Conservation (phyloP, 1,140 invertebrate genomes). For the Cherax destructor region DNA sequence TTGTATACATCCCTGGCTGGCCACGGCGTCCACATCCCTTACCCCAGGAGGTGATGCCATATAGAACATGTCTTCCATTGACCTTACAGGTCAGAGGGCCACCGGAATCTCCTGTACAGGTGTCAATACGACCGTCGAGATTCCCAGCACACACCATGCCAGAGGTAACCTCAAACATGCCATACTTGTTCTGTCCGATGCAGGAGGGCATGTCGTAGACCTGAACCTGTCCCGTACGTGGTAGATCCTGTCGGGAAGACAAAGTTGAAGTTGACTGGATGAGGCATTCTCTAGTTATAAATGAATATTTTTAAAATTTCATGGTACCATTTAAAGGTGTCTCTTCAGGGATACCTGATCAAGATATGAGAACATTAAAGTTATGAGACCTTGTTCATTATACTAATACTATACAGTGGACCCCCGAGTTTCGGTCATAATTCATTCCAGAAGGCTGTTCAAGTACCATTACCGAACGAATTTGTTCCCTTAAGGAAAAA, state of each 20-base stretch:
- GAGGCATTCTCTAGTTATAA: too few species aligned
- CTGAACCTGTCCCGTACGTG: conserved; percentile 51
- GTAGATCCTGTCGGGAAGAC: conserved; percentile 16
- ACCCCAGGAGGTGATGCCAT: conserved; percentile 76
- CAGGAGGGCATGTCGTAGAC: conserved; percentile 55
- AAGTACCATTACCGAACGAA: too few species aligned
- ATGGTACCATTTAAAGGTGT: too few species aligned
- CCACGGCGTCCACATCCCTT: conserved; percentile 74
- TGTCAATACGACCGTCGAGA: conserved; percentile 87
- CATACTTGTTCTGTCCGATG: conserved; percentile 51
- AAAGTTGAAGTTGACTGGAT: neutral
- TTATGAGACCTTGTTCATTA: too few species aligned
- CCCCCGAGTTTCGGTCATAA: too few species aligned
- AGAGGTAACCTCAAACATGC: conserved; percentile 55
- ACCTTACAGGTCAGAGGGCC: conserved; percentile 81
- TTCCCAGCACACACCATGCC: conserved; percentile 93
- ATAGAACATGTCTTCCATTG: conserved; percentile 71
- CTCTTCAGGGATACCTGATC: too few species aligned
- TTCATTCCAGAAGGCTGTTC: too few species aligned
- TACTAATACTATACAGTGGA: too few species aligned
- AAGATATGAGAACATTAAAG: too few species aligned
- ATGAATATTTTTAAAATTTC: too few species aligned
- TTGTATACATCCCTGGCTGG: conserved; percentile 77
- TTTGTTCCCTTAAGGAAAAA: too few species aligned
- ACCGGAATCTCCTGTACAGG: conserved; percentile 91